Conservation (phyloP, 2,113 vertebrate genomes). For the Phalacrocorax pelagicus region DNA sequence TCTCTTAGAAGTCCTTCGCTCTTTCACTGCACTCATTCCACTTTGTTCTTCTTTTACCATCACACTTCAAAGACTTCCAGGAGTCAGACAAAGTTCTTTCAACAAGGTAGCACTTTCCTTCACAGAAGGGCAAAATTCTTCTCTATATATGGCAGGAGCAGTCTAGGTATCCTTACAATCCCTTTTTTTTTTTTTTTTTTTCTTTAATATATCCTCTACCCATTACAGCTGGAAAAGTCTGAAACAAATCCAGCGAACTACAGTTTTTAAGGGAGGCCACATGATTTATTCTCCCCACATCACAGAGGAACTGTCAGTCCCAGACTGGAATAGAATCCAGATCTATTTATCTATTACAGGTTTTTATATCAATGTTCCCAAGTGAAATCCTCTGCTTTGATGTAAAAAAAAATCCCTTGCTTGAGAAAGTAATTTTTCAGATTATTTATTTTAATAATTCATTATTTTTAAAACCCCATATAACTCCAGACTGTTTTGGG, state of each 20-base stretch:
- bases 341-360: background rate
- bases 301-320: background rate
- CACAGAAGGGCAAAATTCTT: slow-evolving; percentile 8
- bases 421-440: background rate
- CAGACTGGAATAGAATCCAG: background rate
- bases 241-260: background rate
- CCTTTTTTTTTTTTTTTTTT: background rate
- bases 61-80: slow-evolving; percentile 33
- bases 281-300: background rate
- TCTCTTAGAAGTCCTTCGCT: background rate
- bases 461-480: background rate
- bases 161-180: background rate
- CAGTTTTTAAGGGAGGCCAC: background rate
- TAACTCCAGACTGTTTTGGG: background rate
- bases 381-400: background rate
- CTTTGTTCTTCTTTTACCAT: slow-evolving; percentile 28
- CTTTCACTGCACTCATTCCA: background rate
- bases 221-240: background rate
- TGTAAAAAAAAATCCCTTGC: background rate
- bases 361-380: background rate
- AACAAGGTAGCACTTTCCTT: background rate
- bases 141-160: background rate
- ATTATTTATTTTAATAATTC: background rate
- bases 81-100: slow-evolving; percentile 28
- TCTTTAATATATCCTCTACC: background rate